These are phyloP conservation scores for Pelosia muscerda DNA, from an alignment of 2,888 invertebrate genomes.

Conservation along the genomic window DNA sequence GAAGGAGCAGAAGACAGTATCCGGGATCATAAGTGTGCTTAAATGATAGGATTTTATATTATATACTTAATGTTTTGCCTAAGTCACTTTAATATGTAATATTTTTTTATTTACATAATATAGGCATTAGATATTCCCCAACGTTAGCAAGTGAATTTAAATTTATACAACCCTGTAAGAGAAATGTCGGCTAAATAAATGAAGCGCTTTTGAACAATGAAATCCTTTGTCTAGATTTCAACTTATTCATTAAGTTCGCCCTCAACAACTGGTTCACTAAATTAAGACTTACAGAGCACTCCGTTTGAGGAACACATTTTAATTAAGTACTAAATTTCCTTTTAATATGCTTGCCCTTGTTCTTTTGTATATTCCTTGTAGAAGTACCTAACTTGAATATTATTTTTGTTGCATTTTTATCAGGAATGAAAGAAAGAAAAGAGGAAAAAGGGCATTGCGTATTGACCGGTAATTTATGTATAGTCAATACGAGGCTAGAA, in stretches of 20 bases:
- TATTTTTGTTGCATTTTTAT: not conserved
- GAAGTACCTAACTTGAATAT: not conserved
- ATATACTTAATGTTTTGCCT: no score
- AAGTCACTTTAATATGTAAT: no score
- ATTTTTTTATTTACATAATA: no score
- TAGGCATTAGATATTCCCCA: not conserved
- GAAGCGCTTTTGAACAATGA: slow-evolving; percentile 20
- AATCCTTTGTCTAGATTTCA: slow-evolving; percentile 28
- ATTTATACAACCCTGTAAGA: not conserved
- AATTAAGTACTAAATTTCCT: slow-evolving; percentile 9
- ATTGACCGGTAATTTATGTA: no score
- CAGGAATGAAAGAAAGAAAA: not conserved
- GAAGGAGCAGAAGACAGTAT: no score
- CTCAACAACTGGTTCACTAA: slow-evolving; percentile 31
- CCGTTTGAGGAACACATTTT: slow-evolving; percentile 20
- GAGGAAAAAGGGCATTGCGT: no score
- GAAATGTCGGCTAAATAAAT: not conserved
- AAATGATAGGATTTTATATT: no score
- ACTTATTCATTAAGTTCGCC: slow-evolving; percentile 31
- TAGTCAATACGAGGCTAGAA: no score
- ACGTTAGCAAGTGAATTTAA: not conserved
- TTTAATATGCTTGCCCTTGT: not conserved
- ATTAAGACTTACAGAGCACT: slow-evolving; percentile 24
- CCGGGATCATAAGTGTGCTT: no score
- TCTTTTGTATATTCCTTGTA: not conserved